Conservation (phyloP, 2,888 invertebrate genomes). For the Orthonevra nobilis region DNA sequence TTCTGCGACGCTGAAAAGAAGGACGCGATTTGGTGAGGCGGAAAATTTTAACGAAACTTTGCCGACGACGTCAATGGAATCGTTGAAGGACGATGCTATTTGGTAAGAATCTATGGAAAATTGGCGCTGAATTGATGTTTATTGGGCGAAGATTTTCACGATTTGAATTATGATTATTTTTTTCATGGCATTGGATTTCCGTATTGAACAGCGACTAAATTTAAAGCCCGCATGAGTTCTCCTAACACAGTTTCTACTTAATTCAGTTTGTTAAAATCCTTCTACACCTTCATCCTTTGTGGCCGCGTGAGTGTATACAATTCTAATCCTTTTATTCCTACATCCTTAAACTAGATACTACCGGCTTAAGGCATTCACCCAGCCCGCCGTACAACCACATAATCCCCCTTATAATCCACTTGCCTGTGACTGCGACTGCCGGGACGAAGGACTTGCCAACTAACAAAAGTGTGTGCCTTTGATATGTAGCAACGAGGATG, state of each 20-base stretch:
- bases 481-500: slow-evolving; percentile 60
- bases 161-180: slow-evolving; percentile 55
- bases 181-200: background rate
- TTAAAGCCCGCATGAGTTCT: no score
- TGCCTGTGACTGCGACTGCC: slow-evolving; percentile 19
- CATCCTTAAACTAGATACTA: background rate
- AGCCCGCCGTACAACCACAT: slow-evolving; percentile 50
- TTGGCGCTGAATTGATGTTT: slow-evolving; percentile 56
- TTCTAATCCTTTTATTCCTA: slow-evolving; percentile 17
- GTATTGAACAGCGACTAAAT: no score
- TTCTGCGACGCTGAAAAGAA: slow-evolving; percentile 9
- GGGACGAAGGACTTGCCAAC: slow-evolving; percentile 34
- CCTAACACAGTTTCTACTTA: no score
- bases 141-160: slow-evolving; percentile 41
- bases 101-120: slow-evolving; percentile 25
- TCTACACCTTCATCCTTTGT: background rate
- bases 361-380: slow-evolving; percentile 23
- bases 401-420: slow-evolving; percentile 41
- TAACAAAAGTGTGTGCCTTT: slow-evolving; percentile 49
- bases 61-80: slow-evolving; percentile 34
- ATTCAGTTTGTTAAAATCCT: background rate
- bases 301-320: background rate
- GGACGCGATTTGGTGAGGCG: slow-evolving; percentile 39
- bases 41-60: slow-evolving; percentile 68
- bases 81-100: background rate